phyloP scores from a whole-genome alignment of 2,888 invertebrate genomes.

The Campoplex capitator region DNA sequence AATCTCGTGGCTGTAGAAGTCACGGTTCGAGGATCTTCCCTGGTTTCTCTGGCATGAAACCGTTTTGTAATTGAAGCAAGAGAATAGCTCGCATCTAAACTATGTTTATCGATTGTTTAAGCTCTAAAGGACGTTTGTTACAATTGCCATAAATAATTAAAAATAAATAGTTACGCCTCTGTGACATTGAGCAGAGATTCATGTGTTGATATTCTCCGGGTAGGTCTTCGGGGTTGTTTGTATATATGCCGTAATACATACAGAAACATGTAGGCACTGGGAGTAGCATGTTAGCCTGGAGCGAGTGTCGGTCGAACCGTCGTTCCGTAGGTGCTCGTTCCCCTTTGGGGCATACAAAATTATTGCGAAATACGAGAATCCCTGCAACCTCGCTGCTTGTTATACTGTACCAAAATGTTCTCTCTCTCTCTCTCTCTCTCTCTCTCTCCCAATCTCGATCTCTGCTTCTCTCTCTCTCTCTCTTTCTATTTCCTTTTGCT shows the following conservation, averaged over 20 bases:
- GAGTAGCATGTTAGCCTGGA: conserved; percentile 27
- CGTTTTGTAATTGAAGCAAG: conserved; percentile 5
- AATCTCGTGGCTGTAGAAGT: conserved; percentile 37
- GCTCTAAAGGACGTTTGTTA: background rate
- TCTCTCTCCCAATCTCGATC: background rate
- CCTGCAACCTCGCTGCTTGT: conserved; percentile 6
- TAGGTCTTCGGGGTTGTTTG: background rate
- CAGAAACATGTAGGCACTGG: conserved; percentile 5
- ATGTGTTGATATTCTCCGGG: background rate
- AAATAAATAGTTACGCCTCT: background rate
- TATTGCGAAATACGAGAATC: conserved; percentile 63
- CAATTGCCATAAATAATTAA: background rate
- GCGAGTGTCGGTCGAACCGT: conserved; percentile 51
- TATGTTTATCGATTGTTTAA: background rate
- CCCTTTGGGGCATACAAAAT: conserved; percentile 59
- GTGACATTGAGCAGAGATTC: conserved; percentile 1
- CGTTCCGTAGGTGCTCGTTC: conserved; percentile 44
- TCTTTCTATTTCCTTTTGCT: background rate
- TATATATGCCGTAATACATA: background rate
- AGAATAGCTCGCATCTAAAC: conserved; percentile 8
- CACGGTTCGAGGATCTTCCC: conserved; percentile 50
- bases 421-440: background rate
- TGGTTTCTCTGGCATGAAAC: conserved; percentile 34
- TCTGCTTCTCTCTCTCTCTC: background rate
- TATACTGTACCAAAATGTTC: background rate